These are phyloP conservation scores for Pseudoatta argentina DNA, from an alignment of 1,140 invertebrate genomes.

Conservation along the genomic window DNA sequence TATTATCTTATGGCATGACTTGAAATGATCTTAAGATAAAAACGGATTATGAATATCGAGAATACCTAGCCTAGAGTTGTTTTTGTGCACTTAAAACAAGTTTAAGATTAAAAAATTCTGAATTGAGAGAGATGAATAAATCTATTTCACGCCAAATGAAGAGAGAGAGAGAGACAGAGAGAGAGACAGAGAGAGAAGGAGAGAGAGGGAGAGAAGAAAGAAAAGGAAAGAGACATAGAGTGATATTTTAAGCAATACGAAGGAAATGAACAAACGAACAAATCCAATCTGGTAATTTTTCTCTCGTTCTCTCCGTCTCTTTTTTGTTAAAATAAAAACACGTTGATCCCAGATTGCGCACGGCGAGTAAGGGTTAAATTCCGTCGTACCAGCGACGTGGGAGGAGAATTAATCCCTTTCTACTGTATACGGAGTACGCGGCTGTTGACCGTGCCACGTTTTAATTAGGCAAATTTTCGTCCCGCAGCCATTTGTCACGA, in stretches of 20 bases:
- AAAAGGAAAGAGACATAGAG: neutral
- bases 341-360: neutral
- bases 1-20: no score
- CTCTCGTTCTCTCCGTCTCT: neutral
- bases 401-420: neutral
- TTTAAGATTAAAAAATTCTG: neutral
- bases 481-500: slow-evolving; percentile 56
- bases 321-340: slow-evolving; percentile 40
- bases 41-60: no score
- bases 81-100: neutral
- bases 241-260: slow-evolving; percentile 26
- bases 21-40: no score
- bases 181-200: neutral
- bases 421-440: neutral
- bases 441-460: slow-evolving; percentile 50
- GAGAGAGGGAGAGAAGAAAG: neutral
- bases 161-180: neutral
- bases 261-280: slow-evolving; percentile 30
- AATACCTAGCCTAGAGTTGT: no score
- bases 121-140: slow-evolving; percentile 18
- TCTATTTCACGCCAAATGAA: neutral
- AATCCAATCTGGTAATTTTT: slow-evolving; percentile 50
- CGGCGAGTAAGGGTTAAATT: slow-evolving; percentile 54
- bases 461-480: slow-evolving; percentile 63
- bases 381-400: neutral